These are phyloP conservation scores for Tragelaphus imberbis DNA, from an alignment of 2,113 vertebrate species.

Conservation along the genomic window DNA sequence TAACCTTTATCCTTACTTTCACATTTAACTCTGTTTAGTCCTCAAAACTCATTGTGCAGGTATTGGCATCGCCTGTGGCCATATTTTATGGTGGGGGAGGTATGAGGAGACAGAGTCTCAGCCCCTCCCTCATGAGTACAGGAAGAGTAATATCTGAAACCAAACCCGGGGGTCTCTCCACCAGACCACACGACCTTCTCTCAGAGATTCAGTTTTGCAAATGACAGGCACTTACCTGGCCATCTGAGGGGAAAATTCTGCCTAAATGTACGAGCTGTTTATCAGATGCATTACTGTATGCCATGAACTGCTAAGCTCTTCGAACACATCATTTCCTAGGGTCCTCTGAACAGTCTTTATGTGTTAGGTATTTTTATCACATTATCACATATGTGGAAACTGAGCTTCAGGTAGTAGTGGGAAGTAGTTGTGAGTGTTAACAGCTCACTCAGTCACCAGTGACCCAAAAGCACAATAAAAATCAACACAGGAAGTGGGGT, in stretches of 20 bases:
- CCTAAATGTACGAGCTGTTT: not conserved
- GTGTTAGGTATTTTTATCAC: conserved; percentile 30
- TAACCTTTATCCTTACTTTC: not conserved
- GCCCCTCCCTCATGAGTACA: not conserved
- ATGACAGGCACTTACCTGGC: not conserved
- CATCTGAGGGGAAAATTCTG: not conserved
- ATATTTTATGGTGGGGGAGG: not conserved
- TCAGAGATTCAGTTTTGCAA: not conserved
- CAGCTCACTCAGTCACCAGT: not conserved
- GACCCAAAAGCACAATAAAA: not conserved
- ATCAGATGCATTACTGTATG: not conserved
- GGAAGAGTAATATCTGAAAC: not conserved
- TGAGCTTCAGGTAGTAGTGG: conserved; percentile 2
- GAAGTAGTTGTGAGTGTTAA: conserved; percentile 3
- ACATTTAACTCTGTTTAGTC: not conserved
- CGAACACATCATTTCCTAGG: not conserved
- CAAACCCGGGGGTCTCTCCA: not conserved
- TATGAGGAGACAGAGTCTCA: not conserved
- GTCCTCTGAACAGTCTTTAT: not conserved
- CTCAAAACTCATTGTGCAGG: not conserved
- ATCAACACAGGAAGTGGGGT: conserved; percentile 70
- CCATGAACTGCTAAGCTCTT: not conserved
- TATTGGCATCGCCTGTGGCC: not conserved
- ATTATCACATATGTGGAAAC: conserved; percentile 41
- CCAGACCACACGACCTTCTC: not conserved